These are phyloP conservation scores for Stegophylla sp. DNA, from an alignment of 2,888 invertebrate species.

Conservation along the genomic window DNA sequence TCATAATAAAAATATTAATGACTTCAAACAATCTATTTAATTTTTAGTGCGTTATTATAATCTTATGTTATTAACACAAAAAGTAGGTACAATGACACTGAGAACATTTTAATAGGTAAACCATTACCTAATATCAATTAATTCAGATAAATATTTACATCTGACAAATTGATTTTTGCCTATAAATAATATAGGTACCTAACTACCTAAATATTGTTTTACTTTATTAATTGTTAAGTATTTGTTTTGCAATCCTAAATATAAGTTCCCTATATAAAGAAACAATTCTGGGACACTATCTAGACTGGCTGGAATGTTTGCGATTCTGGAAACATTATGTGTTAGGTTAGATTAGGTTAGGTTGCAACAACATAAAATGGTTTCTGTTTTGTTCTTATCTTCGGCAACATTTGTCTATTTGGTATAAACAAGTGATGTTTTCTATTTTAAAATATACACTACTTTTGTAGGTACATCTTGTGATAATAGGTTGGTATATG, in stretches of 20 bases:
- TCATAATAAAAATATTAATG: slow-evolving; percentile 13
- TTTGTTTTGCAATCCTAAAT: background rate
- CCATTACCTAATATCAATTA: too few species aligned
- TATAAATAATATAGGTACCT: background rate
- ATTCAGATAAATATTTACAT: background rate
- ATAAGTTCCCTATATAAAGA: too few species aligned
- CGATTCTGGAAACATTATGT: too few species aligned
- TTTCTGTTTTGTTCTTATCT: too few species aligned
- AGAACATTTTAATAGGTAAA: slow-evolving; percentile 2
- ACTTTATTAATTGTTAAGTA: background rate
- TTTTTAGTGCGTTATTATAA: slow-evolving; percentile 57
- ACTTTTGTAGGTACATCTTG: background rate
- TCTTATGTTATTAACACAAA: slow-evolving; percentile 32
- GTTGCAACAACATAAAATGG: too few species aligned
- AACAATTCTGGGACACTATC: too few species aligned
- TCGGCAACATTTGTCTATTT: too few species aligned
- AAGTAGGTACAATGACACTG: slow-evolving; percentile 38
- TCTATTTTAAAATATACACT: background rate
- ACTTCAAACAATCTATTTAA: slow-evolving; percentile 46
- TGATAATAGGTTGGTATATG: too few species aligned
- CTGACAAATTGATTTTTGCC: slow-evolving; percentile 9
- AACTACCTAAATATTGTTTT: background rate
- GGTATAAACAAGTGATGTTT: too few species aligned
- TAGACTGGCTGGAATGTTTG: too few species aligned
- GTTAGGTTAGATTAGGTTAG: too few species aligned